Percentiles rank a stretch among this genome's conserved stretches.
phyloP scores from a whole-genome alignment of 2,888 invertebrate species.

The Lathronympha strigana region DNA sequence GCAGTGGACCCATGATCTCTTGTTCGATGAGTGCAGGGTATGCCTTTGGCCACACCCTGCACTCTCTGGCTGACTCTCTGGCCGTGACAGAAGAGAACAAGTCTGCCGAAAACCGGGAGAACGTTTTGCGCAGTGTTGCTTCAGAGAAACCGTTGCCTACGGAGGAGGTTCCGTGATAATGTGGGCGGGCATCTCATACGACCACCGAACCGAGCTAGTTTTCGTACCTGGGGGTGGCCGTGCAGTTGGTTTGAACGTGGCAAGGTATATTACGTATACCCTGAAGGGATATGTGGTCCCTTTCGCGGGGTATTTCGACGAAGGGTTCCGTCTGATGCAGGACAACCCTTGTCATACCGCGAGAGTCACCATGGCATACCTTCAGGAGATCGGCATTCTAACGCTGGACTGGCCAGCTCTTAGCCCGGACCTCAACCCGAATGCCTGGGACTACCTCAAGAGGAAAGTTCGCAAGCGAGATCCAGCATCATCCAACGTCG shows the following conservation, averaged over 20 bases:
- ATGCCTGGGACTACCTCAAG: background rate
- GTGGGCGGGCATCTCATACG: constrained; percentile 32
- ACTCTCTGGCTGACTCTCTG: too few relatives aligned
- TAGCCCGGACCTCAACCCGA: background rate
- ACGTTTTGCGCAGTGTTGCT: constrained; percentile 14
- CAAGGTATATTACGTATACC: constrained; percentile 28
- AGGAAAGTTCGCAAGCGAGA: background rate
- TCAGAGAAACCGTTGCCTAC: constrained; percentile 17
- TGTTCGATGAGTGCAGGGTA: constrained; percentile 42
- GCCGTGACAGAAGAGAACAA: constrained; percentile 39
- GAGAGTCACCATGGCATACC: background rate
- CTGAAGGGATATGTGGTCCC: constrained; percentile 27
- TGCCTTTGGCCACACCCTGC: too few relatives aligned
- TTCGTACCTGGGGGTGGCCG: constrained; percentile 32
- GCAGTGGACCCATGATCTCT: constrained; percentile 39
- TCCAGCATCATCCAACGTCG: background rate
- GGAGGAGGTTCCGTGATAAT: too few relatives aligned
- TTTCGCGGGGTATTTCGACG: constrained; percentile 6
- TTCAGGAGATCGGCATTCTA: background rate
- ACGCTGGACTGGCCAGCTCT: background rate
- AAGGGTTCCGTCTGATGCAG: background rate
- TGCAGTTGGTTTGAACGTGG: constrained; percentile 10
- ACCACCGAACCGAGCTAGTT: constrained; percentile 38
- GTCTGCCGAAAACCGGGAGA: constrained; percentile 43
- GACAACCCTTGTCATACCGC: constrained; percentile 9